Evolutionary conservation across 2,797 vertebrate species (phyloP).

Genomic region (Bucorvus abyssinicus): DNA sequence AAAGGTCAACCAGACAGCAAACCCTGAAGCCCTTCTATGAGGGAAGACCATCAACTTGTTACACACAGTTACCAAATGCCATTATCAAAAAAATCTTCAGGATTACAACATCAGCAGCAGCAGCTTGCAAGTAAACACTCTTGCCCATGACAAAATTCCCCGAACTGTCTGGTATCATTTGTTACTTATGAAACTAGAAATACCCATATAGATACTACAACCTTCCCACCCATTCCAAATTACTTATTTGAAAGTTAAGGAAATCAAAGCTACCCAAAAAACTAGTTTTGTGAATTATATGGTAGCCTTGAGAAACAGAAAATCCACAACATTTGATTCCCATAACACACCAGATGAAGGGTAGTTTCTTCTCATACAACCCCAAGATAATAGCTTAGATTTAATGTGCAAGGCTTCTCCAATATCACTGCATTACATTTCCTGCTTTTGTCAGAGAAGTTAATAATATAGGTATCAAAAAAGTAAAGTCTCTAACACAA

Average conservation of each 20-base stretch:
- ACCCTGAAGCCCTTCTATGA: neutral
- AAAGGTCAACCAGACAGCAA: neutral
- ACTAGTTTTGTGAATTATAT: neutral
- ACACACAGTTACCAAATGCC: neutral
- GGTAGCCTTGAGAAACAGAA: constrained; percentile 20
- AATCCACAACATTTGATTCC: constrained; percentile 3
- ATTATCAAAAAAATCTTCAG: neutral
- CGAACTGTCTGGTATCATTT: neutral
- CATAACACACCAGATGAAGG: constrained; percentile 18
- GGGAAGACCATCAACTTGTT: neutral
- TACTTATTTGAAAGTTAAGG: neutral
- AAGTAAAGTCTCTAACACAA: constrained; percentile 58
- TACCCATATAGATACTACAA: neutral
- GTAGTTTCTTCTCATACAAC: constrained; percentile 2
- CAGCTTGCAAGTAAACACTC: neutral
- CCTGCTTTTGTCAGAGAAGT: constrained; percentile 47
- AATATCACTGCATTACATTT: constrained; percentile 51
- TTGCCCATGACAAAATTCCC: neutral
- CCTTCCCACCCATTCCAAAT: neutral
- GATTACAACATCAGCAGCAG: neutral
- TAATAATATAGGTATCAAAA: constrained; percentile 67
- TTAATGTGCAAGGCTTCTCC: constrained; percentile 33
- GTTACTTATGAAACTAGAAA: neutral
- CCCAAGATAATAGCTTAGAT: constrained; percentile 47
- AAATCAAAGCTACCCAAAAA: neutral